These are phyloP conservation scores for Ictalurus punctatus DNA, from an alignment of 2,113 vertebrate genomes.

Conservation along the genomic window DNA sequence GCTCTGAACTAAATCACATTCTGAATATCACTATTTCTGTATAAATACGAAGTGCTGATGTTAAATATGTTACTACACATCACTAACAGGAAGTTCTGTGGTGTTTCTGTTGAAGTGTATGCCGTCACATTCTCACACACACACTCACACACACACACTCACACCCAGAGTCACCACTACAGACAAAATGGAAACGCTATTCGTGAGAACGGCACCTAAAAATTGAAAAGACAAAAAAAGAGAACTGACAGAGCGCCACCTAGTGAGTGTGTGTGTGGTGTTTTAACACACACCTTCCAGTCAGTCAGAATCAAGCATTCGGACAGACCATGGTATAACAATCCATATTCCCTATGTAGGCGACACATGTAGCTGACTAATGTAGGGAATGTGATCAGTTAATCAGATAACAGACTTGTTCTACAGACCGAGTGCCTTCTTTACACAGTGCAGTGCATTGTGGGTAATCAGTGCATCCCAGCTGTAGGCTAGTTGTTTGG, in stretches of 20 bases:
- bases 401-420: background rate
- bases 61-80: background rate
- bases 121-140: background rate
- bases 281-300: no score
- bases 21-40: background rate
- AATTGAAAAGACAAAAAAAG: background rate
- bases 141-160: background rate
- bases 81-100: background rate
- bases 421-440: background rate
- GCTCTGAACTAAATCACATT: background rate
- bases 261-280: background rate
- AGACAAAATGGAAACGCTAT: background rate
- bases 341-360: background rate
- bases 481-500: background rate
- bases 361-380: background rate
- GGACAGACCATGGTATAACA: no score
- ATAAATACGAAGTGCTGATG: background rate
- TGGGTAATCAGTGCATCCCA: background rate
- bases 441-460: background rate
- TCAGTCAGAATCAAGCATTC: no score
- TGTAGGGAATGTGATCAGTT: background rate
- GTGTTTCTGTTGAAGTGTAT: background rate
- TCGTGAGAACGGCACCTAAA: background rate
- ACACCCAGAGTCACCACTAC: background rate
- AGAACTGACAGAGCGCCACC: background rate